phyloP scores from a whole-genome alignment of 2,113 vertebrate genomes.

The Sapajus apella region DNA sequence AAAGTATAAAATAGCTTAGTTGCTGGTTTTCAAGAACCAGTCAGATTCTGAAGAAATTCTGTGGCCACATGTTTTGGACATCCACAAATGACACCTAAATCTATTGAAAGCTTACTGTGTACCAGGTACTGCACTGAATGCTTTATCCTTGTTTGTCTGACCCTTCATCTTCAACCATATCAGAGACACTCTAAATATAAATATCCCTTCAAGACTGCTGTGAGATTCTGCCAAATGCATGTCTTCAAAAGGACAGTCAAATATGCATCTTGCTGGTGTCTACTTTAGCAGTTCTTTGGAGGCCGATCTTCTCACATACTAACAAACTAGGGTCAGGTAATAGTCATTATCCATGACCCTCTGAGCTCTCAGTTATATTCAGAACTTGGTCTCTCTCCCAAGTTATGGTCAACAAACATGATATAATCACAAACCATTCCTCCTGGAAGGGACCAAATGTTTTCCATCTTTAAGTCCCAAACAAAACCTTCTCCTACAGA shows the following conservation, averaged over 20 bases:
- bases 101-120: neutral
- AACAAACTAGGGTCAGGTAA: neutral
- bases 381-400: neutral
- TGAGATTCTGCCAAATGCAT: neutral
- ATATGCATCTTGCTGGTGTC: neutral
- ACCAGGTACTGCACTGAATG: neutral
- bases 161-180: neutral
- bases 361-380: no score
- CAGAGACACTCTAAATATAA: neutral
- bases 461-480: slow-evolving; percentile 32
- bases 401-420: neutral
- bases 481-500: neutral
- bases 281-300: neutral
- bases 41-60: neutral
- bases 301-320: neutral
- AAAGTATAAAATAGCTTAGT: neutral
- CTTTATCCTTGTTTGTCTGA: no score
- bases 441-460: neutral
- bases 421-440: neutral
- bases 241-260: neutral
- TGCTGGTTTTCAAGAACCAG: neutral
- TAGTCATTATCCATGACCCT: neutral
- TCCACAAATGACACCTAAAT: neutral
- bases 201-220: neutral
- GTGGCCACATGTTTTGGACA: neutral